Percentiles rank a stretch among this genome's conserved stretches.
These are phyloP conservation scores for Zaprionus vittiger DNA, from an alignment of 1,140 invertebrate genomes.

Conservation along the genomic window DNA sequence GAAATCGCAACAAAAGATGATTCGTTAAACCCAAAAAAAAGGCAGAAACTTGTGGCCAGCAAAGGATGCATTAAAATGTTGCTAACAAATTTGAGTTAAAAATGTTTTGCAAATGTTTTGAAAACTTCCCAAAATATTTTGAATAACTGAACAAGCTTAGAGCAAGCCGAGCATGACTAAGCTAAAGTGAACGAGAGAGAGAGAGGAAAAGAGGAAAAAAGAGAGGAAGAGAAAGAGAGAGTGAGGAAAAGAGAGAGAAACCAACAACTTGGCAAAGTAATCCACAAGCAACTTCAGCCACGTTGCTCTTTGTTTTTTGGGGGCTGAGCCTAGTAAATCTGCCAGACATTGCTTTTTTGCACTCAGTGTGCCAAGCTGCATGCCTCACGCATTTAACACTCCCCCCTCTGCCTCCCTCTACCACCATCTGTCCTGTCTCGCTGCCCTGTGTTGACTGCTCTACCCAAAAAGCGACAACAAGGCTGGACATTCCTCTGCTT, in stretches of 20 bases:
- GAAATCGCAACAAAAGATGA: not conserved
- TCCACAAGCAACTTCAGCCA: not conserved
- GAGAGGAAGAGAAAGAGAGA: not conserved
- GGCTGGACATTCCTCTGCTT: not conserved
- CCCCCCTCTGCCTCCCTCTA: not conserved
- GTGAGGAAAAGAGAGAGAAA: not conserved
- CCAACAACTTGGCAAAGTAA: slow-evolving; percentile 1
- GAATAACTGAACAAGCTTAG: not conserved
- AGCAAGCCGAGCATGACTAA: not conserved
- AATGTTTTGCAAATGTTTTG: not conserved
- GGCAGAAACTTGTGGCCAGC: not conserved
- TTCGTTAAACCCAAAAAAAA: not conserved
- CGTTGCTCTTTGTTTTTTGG: not conserved
- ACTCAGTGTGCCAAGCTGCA: slow-evolving; percentile 4
- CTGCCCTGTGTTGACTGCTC: slow-evolving; percentile 14
- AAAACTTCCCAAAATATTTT: not conserved
- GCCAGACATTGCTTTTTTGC: slow-evolving; percentile 7
- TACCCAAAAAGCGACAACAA: slow-evolving; percentile 9
- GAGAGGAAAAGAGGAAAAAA: not conserved
- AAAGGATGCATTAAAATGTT: not conserved
- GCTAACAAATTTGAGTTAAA: not conserved
- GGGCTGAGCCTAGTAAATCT: slow-evolving; percentile 1
- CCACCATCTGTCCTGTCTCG: not conserved
- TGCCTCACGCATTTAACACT: not conserved
- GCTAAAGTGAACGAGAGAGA: too few relatives aligned